Percentiles rank a stretch among this genome's conserved stretches.
Conservation (phyloP, 2,888 invertebrate genomes). For the Tenodera sinensis region DNA sequence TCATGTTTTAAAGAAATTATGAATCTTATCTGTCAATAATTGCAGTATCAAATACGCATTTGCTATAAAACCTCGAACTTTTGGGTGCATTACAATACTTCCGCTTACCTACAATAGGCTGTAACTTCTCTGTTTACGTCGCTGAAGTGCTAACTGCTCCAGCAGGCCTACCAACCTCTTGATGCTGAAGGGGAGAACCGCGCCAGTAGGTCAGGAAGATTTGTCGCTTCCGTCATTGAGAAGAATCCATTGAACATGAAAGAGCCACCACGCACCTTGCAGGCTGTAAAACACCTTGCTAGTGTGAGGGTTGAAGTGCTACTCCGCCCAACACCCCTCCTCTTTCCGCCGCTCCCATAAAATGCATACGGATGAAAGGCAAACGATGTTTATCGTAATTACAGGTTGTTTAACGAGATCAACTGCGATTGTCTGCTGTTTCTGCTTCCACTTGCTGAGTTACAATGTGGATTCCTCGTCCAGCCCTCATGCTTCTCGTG, state of each 20-base stretch:
- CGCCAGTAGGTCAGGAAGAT: not conserved
- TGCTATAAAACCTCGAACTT: too few relatives aligned
- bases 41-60: too few relatives aligned
- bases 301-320: not conserved
- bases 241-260: not conserved
- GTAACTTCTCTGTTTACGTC: too few relatives aligned
- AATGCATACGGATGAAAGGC: not conserved
- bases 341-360: not conserved
- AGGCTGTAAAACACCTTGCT: not conserved
- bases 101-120: too few relatives aligned
- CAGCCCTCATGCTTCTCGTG: not conserved
- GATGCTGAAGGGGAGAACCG: too few relatives aligned
- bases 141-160: too few relatives aligned
- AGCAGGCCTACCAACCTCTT: too few relatives aligned
- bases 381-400: constrained; percentile 15
- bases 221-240: not conserved
- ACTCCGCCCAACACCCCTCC: not conserved
- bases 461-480: not conserved
- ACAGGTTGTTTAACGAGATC: constrained; percentile 10
- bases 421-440: not conserved
- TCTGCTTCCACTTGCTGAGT: not conserved
- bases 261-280: not conserved
- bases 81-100: too few relatives aligned
- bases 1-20: too few relatives aligned
- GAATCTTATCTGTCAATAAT: too few relatives aligned